Percentiles rank a stretch among this genome's conserved stretches.
Conservation (phyloP, 2,797 vertebrate species). For the Momotus momota region DNA sequence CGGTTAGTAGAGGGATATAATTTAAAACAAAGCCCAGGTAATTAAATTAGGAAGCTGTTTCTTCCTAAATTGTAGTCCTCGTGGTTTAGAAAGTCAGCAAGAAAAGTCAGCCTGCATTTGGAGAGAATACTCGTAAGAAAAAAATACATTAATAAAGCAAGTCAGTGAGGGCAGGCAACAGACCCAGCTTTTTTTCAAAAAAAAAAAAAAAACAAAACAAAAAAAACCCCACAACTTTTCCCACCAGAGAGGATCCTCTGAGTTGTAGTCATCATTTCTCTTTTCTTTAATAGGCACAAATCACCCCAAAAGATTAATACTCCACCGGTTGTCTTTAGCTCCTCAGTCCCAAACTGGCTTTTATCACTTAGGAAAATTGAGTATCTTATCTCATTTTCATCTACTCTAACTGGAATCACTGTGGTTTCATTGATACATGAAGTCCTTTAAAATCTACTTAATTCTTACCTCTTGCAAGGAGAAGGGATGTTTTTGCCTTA, state of each 20-base stretch:
- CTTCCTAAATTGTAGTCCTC: neutral
- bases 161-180: neutral
- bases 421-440: slow-evolving; percentile 35
- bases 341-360: neutral
- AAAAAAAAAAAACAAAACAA: too few relatives aligned
- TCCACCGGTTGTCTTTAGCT: neutral
- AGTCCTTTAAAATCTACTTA: slow-evolving; percentile 54
- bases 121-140: neutral
- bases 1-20: neutral
- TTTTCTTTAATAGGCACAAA: neutral
- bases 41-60: neutral
- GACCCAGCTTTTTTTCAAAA: neutral
- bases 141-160: neutral
- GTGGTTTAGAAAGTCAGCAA: neutral
- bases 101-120: neutral
- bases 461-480: slow-evolving; percentile 22
- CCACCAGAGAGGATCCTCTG: neutral
- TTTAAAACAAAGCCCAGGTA: slow-evolving; percentile 15
- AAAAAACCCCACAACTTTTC: neutral
- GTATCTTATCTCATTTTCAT: slow-evolving; percentile 27
- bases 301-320: neutral
- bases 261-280: too few relatives aligned
- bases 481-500: slow-evolving; percentile 19
- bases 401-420: slow-evolving; percentile 10
- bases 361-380: neutral